These are phyloP conservation scores for Podarcis siculus DNA, from an alignment of 2,797 vertebrate genomes.

Conservation along the genomic window DNA sequence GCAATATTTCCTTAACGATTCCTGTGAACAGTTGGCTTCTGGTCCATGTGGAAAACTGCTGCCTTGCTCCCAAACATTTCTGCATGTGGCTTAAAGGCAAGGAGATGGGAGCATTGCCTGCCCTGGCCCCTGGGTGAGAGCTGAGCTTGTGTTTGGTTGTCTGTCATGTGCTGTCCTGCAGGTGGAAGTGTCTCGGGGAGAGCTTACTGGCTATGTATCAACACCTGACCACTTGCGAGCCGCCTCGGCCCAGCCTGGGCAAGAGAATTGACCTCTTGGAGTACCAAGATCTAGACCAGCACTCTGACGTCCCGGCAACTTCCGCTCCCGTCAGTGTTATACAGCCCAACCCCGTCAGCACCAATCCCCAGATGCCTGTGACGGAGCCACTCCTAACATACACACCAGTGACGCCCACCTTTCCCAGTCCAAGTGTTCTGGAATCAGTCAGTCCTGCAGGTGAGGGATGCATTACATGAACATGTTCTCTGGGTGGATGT, in stretches of 20 bases:
- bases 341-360: constrained; percentile 49
- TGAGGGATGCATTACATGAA: constrained; percentile 53
- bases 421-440: constrained; percentile 77
- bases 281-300: constrained; percentile 85
- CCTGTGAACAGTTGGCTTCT: neutral
- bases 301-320: constrained; percentile 60
- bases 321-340: constrained; percentile 61
- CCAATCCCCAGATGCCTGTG: constrained; percentile 56
- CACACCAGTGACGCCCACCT: constrained; percentile 71
- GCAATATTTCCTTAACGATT: neutral
- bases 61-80: neutral
- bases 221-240: constrained; percentile 91
- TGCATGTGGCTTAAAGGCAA: neutral
- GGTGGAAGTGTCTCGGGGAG: constrained; percentile 95
- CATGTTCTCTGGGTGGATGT: neutral
- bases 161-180: constrained; percentile 51
- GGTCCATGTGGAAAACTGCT: neutral
- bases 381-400: constrained; percentile 72
- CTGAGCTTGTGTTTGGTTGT: fast-evolving
- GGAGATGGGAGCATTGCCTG: neutral
- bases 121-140: neutral
- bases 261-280: constrained; percentile 90
- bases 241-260: constrained; percentile 90
- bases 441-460: constrained; percentile 80
- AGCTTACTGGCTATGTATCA: constrained; percentile 91